These are phyloP conservation scores for Idaea aversata DNA, from an alignment of 2,888 invertebrate genomes.

Conservation along the genomic window DNA sequence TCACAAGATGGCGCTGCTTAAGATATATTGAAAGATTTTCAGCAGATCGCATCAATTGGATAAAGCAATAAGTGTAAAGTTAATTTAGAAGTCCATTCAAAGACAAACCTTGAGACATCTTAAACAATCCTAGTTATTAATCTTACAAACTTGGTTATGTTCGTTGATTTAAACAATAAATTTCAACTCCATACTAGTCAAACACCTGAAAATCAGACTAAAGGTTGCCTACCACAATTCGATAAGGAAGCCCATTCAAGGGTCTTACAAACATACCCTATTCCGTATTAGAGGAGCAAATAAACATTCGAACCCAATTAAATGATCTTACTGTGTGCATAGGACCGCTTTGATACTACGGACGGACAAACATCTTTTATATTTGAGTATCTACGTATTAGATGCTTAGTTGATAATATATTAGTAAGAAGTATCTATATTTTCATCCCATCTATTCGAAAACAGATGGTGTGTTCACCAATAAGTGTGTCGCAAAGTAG, in stretches of 20 bases:
- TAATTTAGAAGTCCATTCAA: background rate
- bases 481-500: too few relatives aligned
- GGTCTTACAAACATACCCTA: slow-evolving; percentile 24
- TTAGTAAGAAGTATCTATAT: background rate
- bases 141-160: background rate
- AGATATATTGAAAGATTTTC: too few relatives aligned
- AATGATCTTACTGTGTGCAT: slow-evolving; percentile 61
- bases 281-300: slow-evolving; percentile 35
- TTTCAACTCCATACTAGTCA: background rate
- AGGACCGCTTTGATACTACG: slow-evolving; percentile 45
- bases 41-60: too few relatives aligned
- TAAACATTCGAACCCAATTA: slow-evolving; percentile 67
- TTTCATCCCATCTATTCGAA: too few relatives aligned
- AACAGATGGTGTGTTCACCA: too few relatives aligned
- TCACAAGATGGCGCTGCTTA: too few relatives aligned
- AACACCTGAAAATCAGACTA: slow-evolving; percentile 1
- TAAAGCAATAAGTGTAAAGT: too few relatives aligned
- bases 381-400: slow-evolving; percentile 21
- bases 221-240: slow-evolving; percentile 15
- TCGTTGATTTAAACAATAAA: background rate
- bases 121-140: background rate
- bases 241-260: slow-evolving; percentile 19
- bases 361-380: slow-evolving; percentile 30
- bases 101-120: background rate
- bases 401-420: background rate